These are phyloP conservation scores for Festucalex cinctus DNA, from an alignment of 2,113 vertebrate species.

Conservation along the genomic window DNA sequence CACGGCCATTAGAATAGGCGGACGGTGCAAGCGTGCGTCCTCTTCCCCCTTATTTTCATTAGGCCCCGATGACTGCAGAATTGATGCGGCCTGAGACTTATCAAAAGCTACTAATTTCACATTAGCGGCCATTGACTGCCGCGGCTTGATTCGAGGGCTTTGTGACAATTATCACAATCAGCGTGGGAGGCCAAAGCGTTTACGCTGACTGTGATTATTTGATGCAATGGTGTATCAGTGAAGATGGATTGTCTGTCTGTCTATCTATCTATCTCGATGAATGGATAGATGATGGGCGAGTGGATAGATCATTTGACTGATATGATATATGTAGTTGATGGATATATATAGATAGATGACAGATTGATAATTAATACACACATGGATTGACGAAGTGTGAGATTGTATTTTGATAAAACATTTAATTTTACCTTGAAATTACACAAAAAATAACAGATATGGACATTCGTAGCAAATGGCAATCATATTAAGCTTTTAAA, in stretches of 20 bases:
- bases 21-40: slow-evolving; percentile 61
- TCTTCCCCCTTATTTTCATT: slow-evolving; percentile 77
- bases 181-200: slow-evolving; percentile 97
- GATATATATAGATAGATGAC: slow-evolving; percentile 5
- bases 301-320: too few species aligned
- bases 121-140: slow-evolving; percentile 99
- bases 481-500: background rate
- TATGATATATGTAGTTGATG: background rate
- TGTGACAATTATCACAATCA: slow-evolving; percentile 99
- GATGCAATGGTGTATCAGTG: slow-evolving; percentile 37
- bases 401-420: too few species aligned
- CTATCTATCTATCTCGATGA: too few species aligned
- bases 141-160: slow-evolving; percentile 96
- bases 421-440: background rate
- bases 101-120: slow-evolving; percentile 99
- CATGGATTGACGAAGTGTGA: background rate
- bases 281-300: too few species aligned
- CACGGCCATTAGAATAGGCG: slow-evolving; percentile 67
- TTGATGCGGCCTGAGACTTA: slow-evolving; percentile 98
- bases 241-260: too few species aligned
- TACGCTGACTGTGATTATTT: slow-evolving; percentile 99
- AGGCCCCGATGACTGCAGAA: slow-evolving; percentile 95
- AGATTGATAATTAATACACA: background rate
- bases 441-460: background rate
- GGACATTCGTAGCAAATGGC: background rate